Conservation (phyloP, 2,888 invertebrate species). For the Chesias legatella region DNA sequence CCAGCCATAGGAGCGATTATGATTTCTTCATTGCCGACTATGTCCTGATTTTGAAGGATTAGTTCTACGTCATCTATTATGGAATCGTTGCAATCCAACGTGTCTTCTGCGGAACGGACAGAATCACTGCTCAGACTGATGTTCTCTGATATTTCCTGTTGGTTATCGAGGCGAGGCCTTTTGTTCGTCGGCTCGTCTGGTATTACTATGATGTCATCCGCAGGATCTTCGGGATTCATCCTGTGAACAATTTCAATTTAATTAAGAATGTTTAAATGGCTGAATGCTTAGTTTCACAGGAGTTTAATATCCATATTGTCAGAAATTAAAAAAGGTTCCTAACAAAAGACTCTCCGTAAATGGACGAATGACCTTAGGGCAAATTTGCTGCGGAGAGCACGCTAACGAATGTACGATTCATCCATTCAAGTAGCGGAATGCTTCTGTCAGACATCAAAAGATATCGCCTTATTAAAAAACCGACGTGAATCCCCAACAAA, state of each 20-base stretch:
- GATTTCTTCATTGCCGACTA: neutral
- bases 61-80: slow-evolving; percentile 33
- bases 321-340: no score
- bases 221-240: slow-evolving; percentile 32
- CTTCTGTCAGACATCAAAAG: no score
- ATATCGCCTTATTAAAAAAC: no score
- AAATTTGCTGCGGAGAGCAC: no score
- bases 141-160: slow-evolving; percentile 38
- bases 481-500: no score
- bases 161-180: slow-evolving; percentile 41
- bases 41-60: neutral
- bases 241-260: slow-evolving; percentile 33
- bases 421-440: no score
- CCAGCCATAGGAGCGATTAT: neutral
- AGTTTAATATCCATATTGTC: no score
- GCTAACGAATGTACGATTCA: no score
- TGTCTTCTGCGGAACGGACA: slow-evolving; percentile 45
- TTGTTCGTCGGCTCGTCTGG: slow-evolving; percentile 54
- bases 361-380: no score
- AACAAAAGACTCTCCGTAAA: no score
- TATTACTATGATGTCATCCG: slow-evolving; percentile 44
- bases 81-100: slow-evolving; percentile 33
- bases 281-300: no score
- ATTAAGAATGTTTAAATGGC: no score
- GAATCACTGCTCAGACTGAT: slow-evolving; percentile 65